Percentiles rank a stretch among this genome's conserved stretches.
Evolutionary conservation across 2,888 invertebrate genomes (phyloP).

Genomic region (Coelopa pilipes): DNA sequence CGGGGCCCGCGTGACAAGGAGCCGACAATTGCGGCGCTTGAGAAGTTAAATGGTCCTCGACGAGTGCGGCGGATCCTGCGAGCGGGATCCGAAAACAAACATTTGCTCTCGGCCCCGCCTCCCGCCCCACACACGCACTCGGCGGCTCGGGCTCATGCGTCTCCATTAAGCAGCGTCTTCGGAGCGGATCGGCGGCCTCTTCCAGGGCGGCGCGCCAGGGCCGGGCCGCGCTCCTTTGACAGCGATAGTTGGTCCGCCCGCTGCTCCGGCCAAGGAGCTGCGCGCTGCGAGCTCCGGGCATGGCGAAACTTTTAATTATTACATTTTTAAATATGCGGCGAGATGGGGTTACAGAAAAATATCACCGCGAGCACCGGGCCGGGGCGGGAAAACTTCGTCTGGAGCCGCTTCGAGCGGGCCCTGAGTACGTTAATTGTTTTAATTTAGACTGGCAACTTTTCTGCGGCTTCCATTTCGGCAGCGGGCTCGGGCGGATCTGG

Average conservation of each 20-base stretch:
- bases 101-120: neutral
- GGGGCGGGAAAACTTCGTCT: neutral
- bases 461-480: neutral
- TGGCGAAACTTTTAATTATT: conserved; percentile 14
- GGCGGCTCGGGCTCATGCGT: neutral
- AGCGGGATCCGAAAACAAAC: neutral
- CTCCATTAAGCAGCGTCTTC: conserved; percentile 7
- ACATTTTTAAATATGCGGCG: conserved; percentile 8
- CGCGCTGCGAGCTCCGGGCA: neutral
- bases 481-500: neutral
- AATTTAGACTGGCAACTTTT: conserved; percentile 17
- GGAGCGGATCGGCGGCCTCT: neutral
- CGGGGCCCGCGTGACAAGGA: neutral
- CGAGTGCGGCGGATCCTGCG: neutral
- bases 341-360: neutral
- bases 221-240: neutral
- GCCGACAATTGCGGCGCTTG: neutral
- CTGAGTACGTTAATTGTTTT: conserved; percentile 7
- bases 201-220: neutral
- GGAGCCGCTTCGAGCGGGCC: neutral
- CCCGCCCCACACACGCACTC: neutral
- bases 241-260: neutral
- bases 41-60: conserved; percentile 17
- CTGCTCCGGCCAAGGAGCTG: neutral
- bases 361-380: no score